These are phyloP conservation scores for Drosophila cardini DNA, from an alignment of 1,140 invertebrate genomes.

Conservation along the genomic window DNA sequence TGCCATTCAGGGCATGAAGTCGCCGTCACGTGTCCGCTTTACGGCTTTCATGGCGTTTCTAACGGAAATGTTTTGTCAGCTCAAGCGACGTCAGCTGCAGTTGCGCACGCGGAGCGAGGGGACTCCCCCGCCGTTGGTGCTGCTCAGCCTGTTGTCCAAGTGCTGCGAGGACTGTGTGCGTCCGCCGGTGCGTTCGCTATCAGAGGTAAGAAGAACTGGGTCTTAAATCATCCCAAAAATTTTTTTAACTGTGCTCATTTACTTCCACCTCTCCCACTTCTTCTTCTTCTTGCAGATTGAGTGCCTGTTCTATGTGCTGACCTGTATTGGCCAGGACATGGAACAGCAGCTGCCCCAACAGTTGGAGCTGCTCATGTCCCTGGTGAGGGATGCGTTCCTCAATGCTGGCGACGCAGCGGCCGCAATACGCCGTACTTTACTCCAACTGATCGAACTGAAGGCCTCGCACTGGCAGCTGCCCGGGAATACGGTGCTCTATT, in stretches of 20 bases:
- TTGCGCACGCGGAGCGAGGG: conserved; percentile 88
- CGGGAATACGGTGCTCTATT: conserved; percentile 94
- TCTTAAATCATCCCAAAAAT: not conserved
- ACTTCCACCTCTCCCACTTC: too few species aligned
- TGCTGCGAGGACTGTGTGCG: conserved; percentile 93
- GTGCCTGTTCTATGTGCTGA: conserved; percentile 94
- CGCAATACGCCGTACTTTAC: conserved; percentile 90
- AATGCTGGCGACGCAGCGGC: conserved; percentile 88
- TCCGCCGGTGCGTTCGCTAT: conserved; percentile 90
- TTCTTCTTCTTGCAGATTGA: conserved; percentile 89
- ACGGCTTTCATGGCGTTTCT: conserved; percentile 94
- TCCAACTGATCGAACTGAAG: conserved; percentile 94
- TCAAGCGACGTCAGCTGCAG: conserved; percentile 91
- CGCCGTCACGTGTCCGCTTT: conserved; percentile 87
- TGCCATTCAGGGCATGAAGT: conserved; percentile 83
- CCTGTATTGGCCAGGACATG: conserved; percentile 93
- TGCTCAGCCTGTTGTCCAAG: conserved; percentile 92
- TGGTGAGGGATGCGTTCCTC: conserved; percentile 94
- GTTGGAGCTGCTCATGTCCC: conserved; percentile 90
- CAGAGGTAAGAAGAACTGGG: conserved; percentile 89
- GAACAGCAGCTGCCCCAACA: conserved; percentile 92
- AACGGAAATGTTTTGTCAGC: conserved; percentile 94
- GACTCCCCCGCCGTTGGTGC: conserved; percentile 89
- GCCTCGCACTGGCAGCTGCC: conserved; percentile 95
- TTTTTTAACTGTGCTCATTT: too few species aligned